Conservation (phyloP, 2,113 vertebrate genomes). For the Rattus norvegicus region DNA sequence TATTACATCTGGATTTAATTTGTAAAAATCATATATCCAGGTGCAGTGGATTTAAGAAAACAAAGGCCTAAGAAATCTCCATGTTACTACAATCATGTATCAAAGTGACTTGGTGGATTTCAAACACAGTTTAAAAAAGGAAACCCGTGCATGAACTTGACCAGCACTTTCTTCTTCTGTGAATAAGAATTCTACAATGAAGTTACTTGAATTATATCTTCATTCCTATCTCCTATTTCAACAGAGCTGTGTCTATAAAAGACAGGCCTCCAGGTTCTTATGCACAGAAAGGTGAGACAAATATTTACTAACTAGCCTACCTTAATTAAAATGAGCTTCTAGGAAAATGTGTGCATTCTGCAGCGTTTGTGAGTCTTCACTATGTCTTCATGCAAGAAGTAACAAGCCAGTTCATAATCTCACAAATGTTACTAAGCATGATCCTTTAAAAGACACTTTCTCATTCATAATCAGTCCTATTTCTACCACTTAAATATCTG, state of each 20-base stretch:
- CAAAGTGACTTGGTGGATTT: neutral
- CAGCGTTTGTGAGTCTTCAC: neutral
- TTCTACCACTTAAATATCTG: neutral
- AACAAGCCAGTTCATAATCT: neutral
- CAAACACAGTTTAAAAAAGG: neutral
- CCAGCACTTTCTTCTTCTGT: neutral
- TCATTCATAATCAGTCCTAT: neutral
- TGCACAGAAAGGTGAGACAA: neutral
- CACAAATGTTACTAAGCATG: neutral
- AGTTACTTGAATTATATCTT: neutral
- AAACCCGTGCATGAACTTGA: neutral
- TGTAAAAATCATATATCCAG: neutral
- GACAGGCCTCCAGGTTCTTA: neutral
- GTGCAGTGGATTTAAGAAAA: neutral
- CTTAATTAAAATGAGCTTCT: conserved; percentile 6
- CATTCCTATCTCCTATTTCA: neutral
- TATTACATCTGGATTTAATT: neutral
- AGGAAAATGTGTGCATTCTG: neutral
- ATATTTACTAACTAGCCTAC: neutral
- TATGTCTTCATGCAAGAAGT: neutral
- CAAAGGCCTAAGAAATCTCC: fast-evolving
- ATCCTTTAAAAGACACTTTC: neutral
- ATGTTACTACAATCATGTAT: neutral
- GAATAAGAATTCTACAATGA: neutral
- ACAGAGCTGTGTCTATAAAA: neutral